Base-by-base conservation (phyloP, 2,113 vertebrate species). In the Elaphurus davidianus region DNA sequence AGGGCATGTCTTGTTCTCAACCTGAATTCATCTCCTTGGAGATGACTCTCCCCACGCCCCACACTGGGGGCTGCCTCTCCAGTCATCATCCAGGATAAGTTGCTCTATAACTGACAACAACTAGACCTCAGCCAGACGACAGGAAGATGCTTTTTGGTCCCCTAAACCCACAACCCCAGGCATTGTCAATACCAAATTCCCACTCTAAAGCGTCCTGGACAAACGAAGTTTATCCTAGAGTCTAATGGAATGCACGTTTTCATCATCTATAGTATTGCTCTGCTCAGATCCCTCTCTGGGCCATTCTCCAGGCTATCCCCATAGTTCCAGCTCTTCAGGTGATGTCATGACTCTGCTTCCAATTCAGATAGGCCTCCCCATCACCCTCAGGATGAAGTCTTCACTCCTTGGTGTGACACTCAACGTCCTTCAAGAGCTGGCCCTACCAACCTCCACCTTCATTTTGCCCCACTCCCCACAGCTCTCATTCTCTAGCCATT, bases 1-100 rank as follows among this genome's bases (percentile, higher is more conserved):
- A 27, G 84, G 33, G 14, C 40, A 2, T 0, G 1, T 19, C 30
- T 23, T 40, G 30, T 47, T 60, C 71, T 88, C 12, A 0, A 0
- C 14, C 21, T 3, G 9, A 84, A 17, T 67, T 8, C 43, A 28
- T 19, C 67, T 91, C 47, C 7, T 23, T 57, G 40, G 16, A 36
- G 40, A 15, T 2, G 2, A 11, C 47, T 57, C 21, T 62, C 54
- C 55, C 33, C 40, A 25, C 40, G 43, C 79, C 85, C 62, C 17
- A 0, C 13, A 13, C 11, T 6, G n/a, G 21, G 1, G 15, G 21
- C 45, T 85, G 36, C 82, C 67, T 96, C 82, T 87, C 84, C 50
- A 62, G 81, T 40, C 25, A 6, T 12, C 82, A 33, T 3, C 3
- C 10, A 15, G 81, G 50, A 7, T 1, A 0, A 28, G 0, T 0